These are phyloP conservation scores for Lordiphosa fenestrarum DNA, from an alignment of 2,888 invertebrate species.

Conservation along the genomic window DNA sequence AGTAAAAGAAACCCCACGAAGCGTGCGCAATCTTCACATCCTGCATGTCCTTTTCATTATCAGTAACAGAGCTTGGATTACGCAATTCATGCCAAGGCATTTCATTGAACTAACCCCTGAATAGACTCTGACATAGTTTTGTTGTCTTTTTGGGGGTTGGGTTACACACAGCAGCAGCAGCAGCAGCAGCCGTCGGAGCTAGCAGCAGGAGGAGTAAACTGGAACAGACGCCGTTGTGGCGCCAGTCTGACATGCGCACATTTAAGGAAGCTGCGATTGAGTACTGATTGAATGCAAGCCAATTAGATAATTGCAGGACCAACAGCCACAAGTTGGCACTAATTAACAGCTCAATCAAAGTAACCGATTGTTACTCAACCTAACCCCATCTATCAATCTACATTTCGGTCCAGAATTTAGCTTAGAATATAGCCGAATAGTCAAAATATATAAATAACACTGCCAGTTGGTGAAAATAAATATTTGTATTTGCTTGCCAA, in stretches of 20 bases:
- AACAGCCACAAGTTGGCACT: conserved; percentile 5
- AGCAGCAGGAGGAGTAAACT: conserved; percentile 47
- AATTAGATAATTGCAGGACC: conserved; percentile 63
- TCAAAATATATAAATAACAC: no score
- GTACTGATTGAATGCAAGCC: conserved; percentile 27
- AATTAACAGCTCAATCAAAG: conserved; percentile 22
- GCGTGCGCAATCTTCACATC: conserved; percentile 63
- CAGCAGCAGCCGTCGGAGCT: conserved; percentile 19
- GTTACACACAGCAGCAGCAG: background rate
- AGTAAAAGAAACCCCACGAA: conserved; percentile 28
- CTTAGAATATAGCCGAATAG: no score
- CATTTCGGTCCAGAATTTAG: no score
- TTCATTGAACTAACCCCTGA: conserved; percentile 22
- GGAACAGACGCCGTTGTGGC: conserved; percentile 74
- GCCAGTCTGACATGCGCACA: conserved; percentile 71
- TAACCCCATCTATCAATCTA: conserved; percentile 1
- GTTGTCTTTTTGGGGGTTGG: conserved; percentile 5
- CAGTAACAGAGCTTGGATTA: conserved; percentile 47
- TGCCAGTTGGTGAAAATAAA: no score
- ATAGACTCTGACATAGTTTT: conserved; percentile 60
- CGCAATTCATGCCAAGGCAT: conserved; percentile 52
- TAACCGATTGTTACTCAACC: no score
- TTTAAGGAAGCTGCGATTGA: conserved; percentile 2
- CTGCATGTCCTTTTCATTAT: conserved; percentile 56
- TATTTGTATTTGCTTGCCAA: no score